phyloP scores from a whole-genome alignment of 2,113 vertebrate species.

The Peromyscus polionotus region DNA sequence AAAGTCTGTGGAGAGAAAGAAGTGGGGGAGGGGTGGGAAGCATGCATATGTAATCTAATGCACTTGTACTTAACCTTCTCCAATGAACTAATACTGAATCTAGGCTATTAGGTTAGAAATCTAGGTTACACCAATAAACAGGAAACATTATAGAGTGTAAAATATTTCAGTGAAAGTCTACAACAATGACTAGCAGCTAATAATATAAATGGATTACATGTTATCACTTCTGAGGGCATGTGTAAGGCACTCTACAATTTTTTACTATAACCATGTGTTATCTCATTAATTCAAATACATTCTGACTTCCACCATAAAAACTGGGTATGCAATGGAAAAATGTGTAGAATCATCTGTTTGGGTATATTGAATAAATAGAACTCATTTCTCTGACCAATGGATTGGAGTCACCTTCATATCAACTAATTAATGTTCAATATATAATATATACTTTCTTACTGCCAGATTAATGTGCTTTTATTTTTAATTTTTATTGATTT shows the following conservation, averaged over 20 bases:
- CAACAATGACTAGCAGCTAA: not conserved
- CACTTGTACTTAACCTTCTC: not conserved
- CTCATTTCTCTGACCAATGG: not conserved
- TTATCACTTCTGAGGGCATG: not conserved
- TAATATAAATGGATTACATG: constrained; percentile 19
- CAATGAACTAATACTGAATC: not conserved
- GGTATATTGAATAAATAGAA: not conserved
- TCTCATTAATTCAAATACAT: not conserved
- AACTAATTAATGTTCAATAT: not conserved
- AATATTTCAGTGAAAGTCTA: not conserved
- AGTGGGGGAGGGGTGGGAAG: not conserved
- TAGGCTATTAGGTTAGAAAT: not conserved
- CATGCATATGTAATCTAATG: not conserved
- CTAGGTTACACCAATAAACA: not conserved
- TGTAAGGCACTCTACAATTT: not conserved
- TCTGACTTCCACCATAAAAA: not conserved
- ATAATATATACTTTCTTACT: not conserved
- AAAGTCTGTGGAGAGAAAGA: not conserved
- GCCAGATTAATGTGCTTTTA: too few relatives aligned
- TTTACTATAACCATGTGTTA: not conserved
- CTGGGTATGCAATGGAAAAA: not conserved
- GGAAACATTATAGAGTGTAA: not conserved
- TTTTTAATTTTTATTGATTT: too few relatives aligned
- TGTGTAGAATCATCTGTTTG: not conserved
- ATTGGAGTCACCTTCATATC: not conserved